Conservation (phyloP, 2,797 vertebrate species). For the Typhlichthys subterraneus region DNA sequence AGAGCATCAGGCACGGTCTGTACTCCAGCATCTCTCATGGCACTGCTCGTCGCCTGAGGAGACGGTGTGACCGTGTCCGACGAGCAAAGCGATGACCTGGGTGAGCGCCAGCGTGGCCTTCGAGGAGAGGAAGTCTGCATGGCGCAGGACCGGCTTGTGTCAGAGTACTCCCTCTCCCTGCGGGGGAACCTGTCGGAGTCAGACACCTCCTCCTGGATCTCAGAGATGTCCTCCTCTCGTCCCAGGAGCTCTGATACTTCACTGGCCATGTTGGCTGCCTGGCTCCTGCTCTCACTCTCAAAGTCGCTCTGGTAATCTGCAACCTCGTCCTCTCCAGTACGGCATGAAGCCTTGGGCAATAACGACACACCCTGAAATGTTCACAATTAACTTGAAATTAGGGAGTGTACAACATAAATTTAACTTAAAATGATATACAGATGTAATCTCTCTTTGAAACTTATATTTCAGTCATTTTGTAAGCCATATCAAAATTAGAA, state of each 20-base stretch:
- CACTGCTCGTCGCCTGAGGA: background rate
- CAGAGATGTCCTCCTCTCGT: conserved; percentile 28
- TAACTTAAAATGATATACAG: too few species aligned
- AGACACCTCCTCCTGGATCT: conserved; percentile 12
- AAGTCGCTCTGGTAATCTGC: conserved; percentile 62
- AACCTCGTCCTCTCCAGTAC: conserved; percentile 4
- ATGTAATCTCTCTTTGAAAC: too few species aligned
- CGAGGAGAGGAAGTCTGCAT: conserved; percentile 12
- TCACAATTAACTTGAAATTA: too few species aligned
- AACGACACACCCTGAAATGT: too few species aligned
- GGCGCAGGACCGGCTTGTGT: conserved; percentile 7
- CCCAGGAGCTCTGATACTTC: conserved; percentile 79
- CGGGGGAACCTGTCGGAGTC: conserved; percentile 37
- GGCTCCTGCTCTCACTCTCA: conserved; percentile 59
- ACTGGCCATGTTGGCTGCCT: conserved; percentile 20
- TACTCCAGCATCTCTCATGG: conserved; percentile 73
- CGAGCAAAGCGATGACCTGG: conserved; percentile 21
- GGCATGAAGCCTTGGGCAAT: too few species aligned
- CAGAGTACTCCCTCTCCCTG: conserved; percentile 30
- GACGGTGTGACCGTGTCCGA: conserved; percentile 20
- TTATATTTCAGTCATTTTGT: too few species aligned
- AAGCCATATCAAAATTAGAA: too few species aligned
- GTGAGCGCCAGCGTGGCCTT: conserved; percentile 17
- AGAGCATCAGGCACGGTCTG: conserved; percentile 75
- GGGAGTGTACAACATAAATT: too few species aligned